These are phyloP conservation scores for Ctenoplectra terminalis DNA, from an alignment of 1,140 invertebrate species.

Conservation along the genomic window DNA sequence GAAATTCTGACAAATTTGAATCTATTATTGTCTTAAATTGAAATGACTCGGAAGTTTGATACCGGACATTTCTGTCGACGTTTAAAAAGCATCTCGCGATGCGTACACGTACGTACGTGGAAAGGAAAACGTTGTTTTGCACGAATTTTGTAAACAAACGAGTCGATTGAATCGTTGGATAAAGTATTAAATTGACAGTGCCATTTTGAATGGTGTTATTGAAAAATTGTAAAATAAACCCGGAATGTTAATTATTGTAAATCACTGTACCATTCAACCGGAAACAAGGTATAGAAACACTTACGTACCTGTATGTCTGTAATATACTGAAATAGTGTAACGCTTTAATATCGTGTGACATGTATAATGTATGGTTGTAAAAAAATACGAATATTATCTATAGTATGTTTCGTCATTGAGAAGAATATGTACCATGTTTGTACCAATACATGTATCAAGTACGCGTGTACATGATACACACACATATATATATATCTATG, in stretches of 20 bases:
- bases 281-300: background rate
- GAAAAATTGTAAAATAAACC: background rate
- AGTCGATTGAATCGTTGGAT: background rate
- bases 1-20: background rate
- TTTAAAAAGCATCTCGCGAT: constrained; percentile 4
- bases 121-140: background rate
- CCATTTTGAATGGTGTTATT: background rate
- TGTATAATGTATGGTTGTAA: background rate
- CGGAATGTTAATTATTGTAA: background rate
- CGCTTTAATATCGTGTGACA: background rate
- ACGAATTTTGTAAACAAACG: constrained; percentile 34
- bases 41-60: constrained; percentile 9
- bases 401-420: constrained; percentile 4
- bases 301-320: background rate
- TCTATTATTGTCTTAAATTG: background rate
- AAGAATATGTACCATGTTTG: background rate
- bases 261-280: background rate
- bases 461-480: background rate
- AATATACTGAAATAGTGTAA: constrained; percentile 16
- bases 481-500: background rate
- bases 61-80: background rate
- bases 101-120: constrained; percentile 19
- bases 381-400: background rate
- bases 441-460: background rate
- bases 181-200: constrained; percentile 19